Conservation (phyloP, 2,888 invertebrate genomes). For the Trichopria drosophilae region DNA sequence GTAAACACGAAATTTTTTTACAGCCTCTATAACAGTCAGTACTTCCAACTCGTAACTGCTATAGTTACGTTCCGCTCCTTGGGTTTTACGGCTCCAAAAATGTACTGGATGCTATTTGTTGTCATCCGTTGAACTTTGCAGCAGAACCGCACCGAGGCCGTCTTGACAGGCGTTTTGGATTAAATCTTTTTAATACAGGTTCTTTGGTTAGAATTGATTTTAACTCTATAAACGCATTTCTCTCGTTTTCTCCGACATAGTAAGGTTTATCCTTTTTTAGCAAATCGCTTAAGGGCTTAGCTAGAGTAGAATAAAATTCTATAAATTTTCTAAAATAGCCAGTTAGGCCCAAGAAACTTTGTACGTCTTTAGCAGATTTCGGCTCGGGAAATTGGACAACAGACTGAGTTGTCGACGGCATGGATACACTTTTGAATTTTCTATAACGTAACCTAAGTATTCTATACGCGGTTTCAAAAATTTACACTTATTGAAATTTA, state of each 20-base stretch:
- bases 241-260: conserved; percentile 9
- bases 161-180: conserved; percentile 10
- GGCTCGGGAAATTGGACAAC: no score
- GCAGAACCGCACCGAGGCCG: not conserved
- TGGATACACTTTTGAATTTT: no score
- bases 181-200: conserved; percentile 37
- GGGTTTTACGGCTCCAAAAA: not conserved
- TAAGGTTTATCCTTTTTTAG: conserved; percentile 1
- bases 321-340: conserved; percentile 18
- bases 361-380: no score
- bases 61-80: not conserved
- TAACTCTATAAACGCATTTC: conserved; percentile 18
- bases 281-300: conserved; percentile 15
- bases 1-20: conserved; percentile 1
- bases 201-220: no score
- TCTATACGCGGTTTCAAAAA: conserved; percentile 21
- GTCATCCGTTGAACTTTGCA: not conserved
- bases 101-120: not conserved
- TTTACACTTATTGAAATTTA: conserved; percentile 27
- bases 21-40: not conserved
- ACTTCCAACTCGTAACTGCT: no score
- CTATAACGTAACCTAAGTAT: conserved; percentile 26
- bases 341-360: no score
- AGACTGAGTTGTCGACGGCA: no score
- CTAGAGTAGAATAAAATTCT: not conserved